A percentile compares a stretch with the other conserved stretches of the same genome.
These are phyloP conservation scores for Rana temporaria DNA, from an alignment of 2,113 vertebrate genomes.

Conservation along the genomic window DNA sequence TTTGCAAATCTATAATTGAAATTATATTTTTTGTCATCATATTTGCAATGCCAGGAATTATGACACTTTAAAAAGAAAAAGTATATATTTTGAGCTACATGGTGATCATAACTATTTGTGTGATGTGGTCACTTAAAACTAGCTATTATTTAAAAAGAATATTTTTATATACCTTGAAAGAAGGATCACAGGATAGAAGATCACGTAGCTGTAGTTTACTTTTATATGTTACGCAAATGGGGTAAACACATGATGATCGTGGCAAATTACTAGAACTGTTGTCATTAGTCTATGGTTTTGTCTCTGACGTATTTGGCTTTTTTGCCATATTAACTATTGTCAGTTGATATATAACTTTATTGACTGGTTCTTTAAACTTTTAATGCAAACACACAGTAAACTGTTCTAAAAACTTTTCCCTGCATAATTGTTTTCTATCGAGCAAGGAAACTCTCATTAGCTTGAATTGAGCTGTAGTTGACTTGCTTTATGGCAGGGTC, in stretches of 20 bases:
- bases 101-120: too few relatives aligned
- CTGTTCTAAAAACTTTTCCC: not conserved
- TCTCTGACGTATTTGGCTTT: not conserved
- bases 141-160: too few relatives aligned
- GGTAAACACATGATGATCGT: constrained; percentile 1
- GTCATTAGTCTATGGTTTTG: too few relatives aligned
- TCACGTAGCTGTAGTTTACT: not conserved
- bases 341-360: constrained; percentile 5
- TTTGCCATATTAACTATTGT: constrained; percentile 22
- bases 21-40: too few relatives aligned
- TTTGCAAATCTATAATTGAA: too few relatives aligned
- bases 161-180: too few relatives aligned
- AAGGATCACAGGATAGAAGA: too few relatives aligned
- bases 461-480: constrained; percentile 21
- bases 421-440: not conserved
- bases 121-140: too few relatives aligned
- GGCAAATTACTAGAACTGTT: not conserved
- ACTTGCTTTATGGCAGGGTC: constrained; percentile 30
- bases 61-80: too few relatives aligned
- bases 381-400: not conserved
- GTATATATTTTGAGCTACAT: too few relatives aligned
- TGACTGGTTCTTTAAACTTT: constrained; percentile 8
- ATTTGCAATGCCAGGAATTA: too few relatives aligned
- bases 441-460: constrained; percentile 24
- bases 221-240: constrained; percentile 33